These are phyloP conservation scores for Cyclopterus lumpus DNA, from an alignment of 2,797 vertebrate genomes.

Conservation along the genomic window DNA sequence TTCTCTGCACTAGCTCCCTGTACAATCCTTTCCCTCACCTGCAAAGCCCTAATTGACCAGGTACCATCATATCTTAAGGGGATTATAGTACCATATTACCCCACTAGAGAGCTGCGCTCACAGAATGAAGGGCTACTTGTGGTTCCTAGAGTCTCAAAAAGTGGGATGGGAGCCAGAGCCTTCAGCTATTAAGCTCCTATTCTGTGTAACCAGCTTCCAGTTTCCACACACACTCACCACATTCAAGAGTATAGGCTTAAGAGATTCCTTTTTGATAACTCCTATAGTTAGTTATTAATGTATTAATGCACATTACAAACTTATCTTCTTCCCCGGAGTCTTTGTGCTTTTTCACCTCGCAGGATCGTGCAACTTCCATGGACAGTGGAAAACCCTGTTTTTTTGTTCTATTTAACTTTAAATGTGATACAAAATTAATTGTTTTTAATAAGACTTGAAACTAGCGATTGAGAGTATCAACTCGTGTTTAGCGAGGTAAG, in stretches of 20 bases:
- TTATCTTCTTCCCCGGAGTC: not conserved
- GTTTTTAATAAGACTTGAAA: too few relatives aligned
- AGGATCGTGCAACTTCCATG: too few relatives aligned
- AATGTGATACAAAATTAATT: too few relatives aligned
- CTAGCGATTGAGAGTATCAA: too few relatives aligned
- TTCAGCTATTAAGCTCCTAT: not conserved
- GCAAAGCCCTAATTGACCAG: not conserved
- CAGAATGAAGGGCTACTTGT: too few relatives aligned
- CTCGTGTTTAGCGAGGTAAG: too few relatives aligned
- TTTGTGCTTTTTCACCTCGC: not conserved
- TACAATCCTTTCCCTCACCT: not conserved
- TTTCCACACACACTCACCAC: not conserved
- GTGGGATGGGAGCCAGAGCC: not conserved
- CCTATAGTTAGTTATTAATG: not conserved
- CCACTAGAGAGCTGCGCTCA: not conserved
- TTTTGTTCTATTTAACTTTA: too few relatives aligned
- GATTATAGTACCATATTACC: not conserved
- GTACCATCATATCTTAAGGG: not conserved
- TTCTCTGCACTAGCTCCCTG: not conserved
- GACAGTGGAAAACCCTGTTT: too few relatives aligned
- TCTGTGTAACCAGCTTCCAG: not conserved
- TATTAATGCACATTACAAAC: not conserved
- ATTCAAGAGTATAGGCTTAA: not conserved
- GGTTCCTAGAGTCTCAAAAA: not conserved
- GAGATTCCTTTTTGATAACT: not conserved